Conservation (phyloP, 2,797 vertebrate genomes). For the Sphenopsis melanotis region DNA sequence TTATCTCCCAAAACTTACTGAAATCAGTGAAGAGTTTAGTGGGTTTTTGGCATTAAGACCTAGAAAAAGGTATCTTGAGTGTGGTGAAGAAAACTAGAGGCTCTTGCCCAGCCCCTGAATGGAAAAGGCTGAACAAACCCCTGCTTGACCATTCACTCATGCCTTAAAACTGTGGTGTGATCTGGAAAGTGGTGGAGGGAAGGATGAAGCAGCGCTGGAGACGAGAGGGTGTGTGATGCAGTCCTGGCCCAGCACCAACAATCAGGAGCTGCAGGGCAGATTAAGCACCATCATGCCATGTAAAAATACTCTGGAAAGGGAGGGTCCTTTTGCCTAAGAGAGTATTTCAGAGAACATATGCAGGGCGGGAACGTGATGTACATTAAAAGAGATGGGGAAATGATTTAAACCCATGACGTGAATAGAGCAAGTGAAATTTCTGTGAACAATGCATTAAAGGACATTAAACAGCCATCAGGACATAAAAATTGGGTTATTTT, state of each 20-base stretch:
- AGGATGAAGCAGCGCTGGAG: rapidly evolving
- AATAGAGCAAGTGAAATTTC: not conserved
- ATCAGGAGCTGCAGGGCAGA: rapidly evolving
- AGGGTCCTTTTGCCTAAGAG: not conserved
- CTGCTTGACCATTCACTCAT: not conserved
- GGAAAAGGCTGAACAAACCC: not conserved
- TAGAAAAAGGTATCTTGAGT: not conserved
- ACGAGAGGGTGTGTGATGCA: rapidly evolving
- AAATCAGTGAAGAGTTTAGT: not conserved
- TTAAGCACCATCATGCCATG: rapidly evolving
- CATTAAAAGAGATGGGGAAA: not conserved
- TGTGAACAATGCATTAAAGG: not conserved
- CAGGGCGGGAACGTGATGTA: rapidly evolving
- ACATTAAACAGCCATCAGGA: not conserved
- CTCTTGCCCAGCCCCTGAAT: not conserved
- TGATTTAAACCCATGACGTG: rapidly evolving
- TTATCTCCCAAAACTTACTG: not conserved
- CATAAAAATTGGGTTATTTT: not conserved
- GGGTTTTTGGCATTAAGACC: not conserved
- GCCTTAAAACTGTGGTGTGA: not conserved
- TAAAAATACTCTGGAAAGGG: not conserved
- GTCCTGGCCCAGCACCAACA: rapidly evolving
- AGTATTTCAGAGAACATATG: not conserved
- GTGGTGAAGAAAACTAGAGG: not conserved
- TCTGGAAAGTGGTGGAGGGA: not conserved